These are phyloP conservation scores for Carposina sasakii DNA, from an alignment of 1,140 invertebrate species.

Conservation along the genomic window DNA sequence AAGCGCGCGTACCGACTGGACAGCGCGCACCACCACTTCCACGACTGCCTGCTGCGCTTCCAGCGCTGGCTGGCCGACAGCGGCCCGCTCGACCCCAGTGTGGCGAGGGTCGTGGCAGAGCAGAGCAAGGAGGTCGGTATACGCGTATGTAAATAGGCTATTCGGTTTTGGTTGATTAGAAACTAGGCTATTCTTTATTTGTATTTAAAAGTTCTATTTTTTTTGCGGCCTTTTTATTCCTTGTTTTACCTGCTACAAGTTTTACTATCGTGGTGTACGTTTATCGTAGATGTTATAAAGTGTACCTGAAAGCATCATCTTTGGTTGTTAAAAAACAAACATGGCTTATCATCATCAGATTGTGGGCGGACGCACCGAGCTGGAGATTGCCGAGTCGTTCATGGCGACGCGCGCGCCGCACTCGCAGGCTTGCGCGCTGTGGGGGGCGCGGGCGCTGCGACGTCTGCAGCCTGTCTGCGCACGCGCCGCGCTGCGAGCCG, in stretches of 20 bases:
- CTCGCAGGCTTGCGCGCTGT: slow-evolving; percentile 80
- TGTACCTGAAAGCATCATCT: no score
- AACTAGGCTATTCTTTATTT: no score
- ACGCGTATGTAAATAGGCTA: no score
- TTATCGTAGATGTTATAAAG: no score
- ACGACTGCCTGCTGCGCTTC: slow-evolving; percentile 88
- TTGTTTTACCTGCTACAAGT: no score
- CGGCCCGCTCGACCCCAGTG: slow-evolving; percentile 72
- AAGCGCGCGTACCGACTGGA: slow-evolving; percentile 87
- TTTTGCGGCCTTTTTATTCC: no score
- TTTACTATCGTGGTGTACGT: no score
- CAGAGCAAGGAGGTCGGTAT: slow-evolving; percentile 76
- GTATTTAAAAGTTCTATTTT: no score
- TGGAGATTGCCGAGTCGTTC: slow-evolving; percentile 82
- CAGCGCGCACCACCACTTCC: slow-evolving; percentile 83
- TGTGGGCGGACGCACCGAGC: slow-evolving; percentile 75
- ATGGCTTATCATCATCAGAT: no score
- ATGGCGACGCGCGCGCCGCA: slow-evolving; percentile 45
- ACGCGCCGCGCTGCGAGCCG: slow-evolving; percentile 75
- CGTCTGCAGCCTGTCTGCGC: slow-evolving; percentile 76
- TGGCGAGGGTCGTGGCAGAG: slow-evolving; percentile 83
- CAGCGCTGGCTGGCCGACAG: slow-evolving; percentile 71
- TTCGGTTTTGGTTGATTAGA: no score
- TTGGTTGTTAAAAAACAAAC: no score
- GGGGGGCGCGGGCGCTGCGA: slow-evolving; percentile 82